Evolutionary conservation across 1,140 invertebrate genomes (phyloP), one percentile per base, ranked within the genome.

Genomic region (Hyles vespertilio): DNA sequence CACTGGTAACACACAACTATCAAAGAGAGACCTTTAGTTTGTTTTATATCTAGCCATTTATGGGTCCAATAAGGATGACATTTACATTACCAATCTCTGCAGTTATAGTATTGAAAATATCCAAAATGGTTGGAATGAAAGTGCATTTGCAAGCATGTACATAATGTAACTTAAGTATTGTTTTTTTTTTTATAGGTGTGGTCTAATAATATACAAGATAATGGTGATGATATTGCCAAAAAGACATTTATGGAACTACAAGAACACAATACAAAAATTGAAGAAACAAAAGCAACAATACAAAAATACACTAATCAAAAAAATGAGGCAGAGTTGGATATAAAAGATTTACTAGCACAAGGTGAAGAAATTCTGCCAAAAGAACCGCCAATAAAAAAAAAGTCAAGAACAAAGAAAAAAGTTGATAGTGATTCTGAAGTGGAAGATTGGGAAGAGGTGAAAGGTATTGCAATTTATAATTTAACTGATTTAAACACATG

Each of bases 391-490:
- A 8, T 12, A 32, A 70, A 61, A 63, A 58, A 65, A 11, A 63
- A 70, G 55, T 57, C 44, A 32, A 68, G 72, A 51, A 61, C 51
- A 7, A 77, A 69, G 54, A 75, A 68, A 57, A 68, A 77, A 77
- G 67, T 63, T 65, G 81, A 88, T 50, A 91, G 91, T 73, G 92
- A 93, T 65, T 92, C 91, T 3, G 91, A 91, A 67, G 82, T 89
- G 48, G 90, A 91, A 66, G 91, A 93, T 69, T 92, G 92, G 87
- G 91, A 93, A 77, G 92, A 93, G 89, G 91, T 93, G 61, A 89
- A 91, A 87, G 88, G 90, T 89, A 85, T 79, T 8, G n/a, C 5
- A 48, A 48, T 22, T 48, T 4, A 22, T 22, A 22, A 22, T 22
- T 40, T 40, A 40, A 40, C 4, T 40, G 8, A 40, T 40, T 40